These are phyloP conservation scores for Osedax fenrisi DNA, from an alignment of 2,888 invertebrate species.

Conservation along the genomic window DNA sequence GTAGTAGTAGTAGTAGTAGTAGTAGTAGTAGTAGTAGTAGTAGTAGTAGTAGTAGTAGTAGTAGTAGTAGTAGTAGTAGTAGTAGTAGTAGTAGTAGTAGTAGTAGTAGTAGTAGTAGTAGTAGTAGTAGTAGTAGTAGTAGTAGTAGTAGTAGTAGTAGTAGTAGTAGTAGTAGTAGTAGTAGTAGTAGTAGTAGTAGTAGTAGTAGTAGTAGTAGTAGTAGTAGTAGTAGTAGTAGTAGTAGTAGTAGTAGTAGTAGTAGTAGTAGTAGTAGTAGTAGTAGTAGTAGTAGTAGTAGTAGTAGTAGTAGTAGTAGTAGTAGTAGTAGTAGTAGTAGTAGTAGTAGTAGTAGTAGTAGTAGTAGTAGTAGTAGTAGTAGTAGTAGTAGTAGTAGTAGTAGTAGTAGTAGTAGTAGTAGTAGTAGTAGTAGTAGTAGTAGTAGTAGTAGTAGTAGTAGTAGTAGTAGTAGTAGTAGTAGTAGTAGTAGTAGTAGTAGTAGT, in stretches of 20 bases:
- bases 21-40: slow-evolving; percentile 25
- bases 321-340: not conserved
- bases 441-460: slow-evolving; percentile 24
- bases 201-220: slow-evolving; percentile 14
- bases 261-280: slow-evolving; percentile 25
- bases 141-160: slow-evolving; percentile 18
- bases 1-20: slow-evolving; percentile 8
- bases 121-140: slow-evolving; percentile 19
- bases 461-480: slow-evolving; percentile 23
- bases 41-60: slow-evolving; percentile 20
- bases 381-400: slow-evolving; percentile 1
- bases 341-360: not conserved
- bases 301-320: not conserved
- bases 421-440: slow-evolving; percentile 19
- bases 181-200: slow-evolving; percentile 18
- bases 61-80: slow-evolving; percentile 20
- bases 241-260: slow-evolving; percentile 25
- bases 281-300: slow-evolving; percentile 22
- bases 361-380: not conserved
- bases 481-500: slow-evolving; percentile 22
- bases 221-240: slow-evolving; percentile 24
- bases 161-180: slow-evolving; percentile 18
- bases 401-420: not conserved
- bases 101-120: slow-evolving; percentile 21
- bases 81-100: slow-evolving; percentile 19